Base-by-base conservation (phyloP, 2,888 invertebrate genomes). In the Liodrosophila aerea region DNA sequence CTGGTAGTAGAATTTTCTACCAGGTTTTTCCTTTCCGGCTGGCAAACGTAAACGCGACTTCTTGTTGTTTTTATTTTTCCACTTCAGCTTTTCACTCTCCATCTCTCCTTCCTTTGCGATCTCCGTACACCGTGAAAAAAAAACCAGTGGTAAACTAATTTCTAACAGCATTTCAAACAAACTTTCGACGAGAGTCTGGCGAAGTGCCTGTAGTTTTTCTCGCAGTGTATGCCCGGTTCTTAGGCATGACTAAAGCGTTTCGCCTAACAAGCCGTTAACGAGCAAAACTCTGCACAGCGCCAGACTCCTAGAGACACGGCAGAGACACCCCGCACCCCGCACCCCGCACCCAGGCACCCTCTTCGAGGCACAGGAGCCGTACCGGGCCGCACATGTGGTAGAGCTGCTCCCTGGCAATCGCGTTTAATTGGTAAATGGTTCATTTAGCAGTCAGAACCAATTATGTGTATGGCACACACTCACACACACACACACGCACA, bases 371-470 rank as follows among this genome's bases (percentile, higher is more conserved):
- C n/a, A n/a, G n/a, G 22, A 22, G 22, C 22, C 22, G 22, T 22
- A 22, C 34, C n/a, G 34, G 9, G 36, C 4, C 4, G 8, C 64
- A 68, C 52, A 64, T 65, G 71, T 74, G 71, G 50, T 61, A 54
- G 47, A 30, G 31, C 56, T 50, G 64, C 51, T 68, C 37, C 59
- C 58, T 84, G 83, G 82, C 86, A 86, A 86, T 85, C 65, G 66
- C 64, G 74, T 84, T 86, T 86, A 86, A 86, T 86, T 87, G 86
- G 82, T 84, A 86, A 86, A 87, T 87, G 82, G 84, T 87, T 87
- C 86, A 87, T 87, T 87, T 87, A 85, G 76, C 83, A 73, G 80
- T 74, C 82, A 78, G 82, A 85, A 82, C 82, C 82, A 82, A 82
- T 82, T 82, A 82, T 60, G 47, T 53, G 61, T 18, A n/a, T 7